Evolutionary conservation across 2,113 vertebrate species (phyloP).

Genomic region (Ivindomyrus marchei): DNA sequence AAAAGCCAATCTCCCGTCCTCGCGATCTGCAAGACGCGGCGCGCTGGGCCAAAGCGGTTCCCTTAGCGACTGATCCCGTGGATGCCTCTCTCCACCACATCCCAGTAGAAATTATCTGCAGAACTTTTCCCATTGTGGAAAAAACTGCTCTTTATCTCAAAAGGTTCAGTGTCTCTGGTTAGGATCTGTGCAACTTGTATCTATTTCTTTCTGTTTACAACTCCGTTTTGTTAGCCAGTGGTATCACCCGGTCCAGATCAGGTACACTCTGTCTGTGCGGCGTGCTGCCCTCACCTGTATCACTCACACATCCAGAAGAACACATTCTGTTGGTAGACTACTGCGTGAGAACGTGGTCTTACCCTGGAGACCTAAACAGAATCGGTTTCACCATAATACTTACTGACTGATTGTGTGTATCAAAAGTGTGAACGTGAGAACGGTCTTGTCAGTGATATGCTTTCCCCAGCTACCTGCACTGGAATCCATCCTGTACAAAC

Average conservation of each 20-base stretch:
- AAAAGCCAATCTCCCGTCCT: neutral
- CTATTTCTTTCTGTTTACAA: neutral
- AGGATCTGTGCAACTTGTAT: neutral
- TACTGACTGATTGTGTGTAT: neutral
- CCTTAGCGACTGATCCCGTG: neutral
- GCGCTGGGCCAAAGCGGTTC: neutral
- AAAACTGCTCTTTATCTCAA: neutral
- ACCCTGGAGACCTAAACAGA: neutral
- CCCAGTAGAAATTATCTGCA: neutral
- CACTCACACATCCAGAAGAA: neutral
- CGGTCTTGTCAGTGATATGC: neutral
- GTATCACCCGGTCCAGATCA: neutral
- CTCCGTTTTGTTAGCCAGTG: neutral
- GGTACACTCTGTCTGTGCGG: neutral
- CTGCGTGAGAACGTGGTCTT: neutral
- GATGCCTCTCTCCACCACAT: neutral
- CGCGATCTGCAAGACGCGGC: neutral
- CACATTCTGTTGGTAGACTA: neutral
- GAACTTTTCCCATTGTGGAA: constrained; percentile 6
- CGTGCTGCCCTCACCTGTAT: neutral
- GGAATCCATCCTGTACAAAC: neutral
- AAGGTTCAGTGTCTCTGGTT: neutral
- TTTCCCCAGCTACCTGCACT: neutral
- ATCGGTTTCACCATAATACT: neutral
- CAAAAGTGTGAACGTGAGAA: neutral